Base-by-base conservation (phyloP, 2,797 vertebrate species). In the Anguilla anguilla region DNA sequence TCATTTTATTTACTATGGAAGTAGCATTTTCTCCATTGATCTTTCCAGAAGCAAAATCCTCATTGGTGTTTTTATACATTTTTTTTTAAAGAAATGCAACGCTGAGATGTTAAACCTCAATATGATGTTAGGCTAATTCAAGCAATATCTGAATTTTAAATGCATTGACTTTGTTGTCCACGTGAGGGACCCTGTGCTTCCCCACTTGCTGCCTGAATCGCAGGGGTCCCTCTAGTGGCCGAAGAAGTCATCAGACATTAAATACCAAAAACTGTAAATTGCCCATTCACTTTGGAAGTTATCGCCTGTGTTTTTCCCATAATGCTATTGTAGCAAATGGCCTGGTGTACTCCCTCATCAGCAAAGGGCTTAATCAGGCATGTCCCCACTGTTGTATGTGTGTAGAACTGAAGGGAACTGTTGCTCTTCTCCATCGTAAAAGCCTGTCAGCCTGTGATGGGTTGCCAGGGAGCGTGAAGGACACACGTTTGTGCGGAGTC, bases 181-280 rank as follows among this genome's bases (percentile, higher is more conserved):
- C 39, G 2, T n/a, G 79, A 82, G 22, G 46, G 79, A 82, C 2
- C 13, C 35, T 79, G 31, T 79, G 39, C 46, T 82, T 51, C 6
- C 11, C 79, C 4, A 7, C 19, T 15, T 51, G 79, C 15, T 49
- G 46, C 25, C 11, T 90, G 13, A 90, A 77, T 64, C 90, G 87
- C 22, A 79, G 90, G 39, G 87, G 91, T 51, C 93, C 93, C 91
- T 91, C 95, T 94, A 85, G 84, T 94, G 95, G 88, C 25, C 0
- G 0, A 84, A 1, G 46, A 57, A 35, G 10, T 84, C n/a, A 57
- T 55, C n/a, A 57, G 0, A 19, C 46, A 35, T 43, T 6, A 79
- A n/a, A 67, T 67, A n/a, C 59, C 15, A 67, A 67, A 67, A 67
- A 10, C 64, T 67, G 25, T 7, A n/a, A n/a, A 25, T 2, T 82